Evolutionary conservation across 1,140 invertebrate genomes (phyloP).

Genomic region (Heliconius hermathena): DNA sequence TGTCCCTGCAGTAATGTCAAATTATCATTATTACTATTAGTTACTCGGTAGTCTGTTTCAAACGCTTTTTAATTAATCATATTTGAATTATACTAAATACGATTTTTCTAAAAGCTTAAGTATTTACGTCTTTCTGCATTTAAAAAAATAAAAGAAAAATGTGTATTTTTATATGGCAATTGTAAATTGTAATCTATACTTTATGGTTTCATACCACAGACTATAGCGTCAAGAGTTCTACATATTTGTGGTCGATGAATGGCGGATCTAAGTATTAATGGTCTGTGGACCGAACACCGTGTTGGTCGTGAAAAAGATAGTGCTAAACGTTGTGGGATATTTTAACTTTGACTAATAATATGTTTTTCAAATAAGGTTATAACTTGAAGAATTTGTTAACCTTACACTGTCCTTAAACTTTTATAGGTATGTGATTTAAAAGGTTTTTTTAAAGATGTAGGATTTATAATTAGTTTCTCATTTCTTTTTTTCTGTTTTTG

Average conservation of each 20-base stretch:
- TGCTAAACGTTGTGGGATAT: conserved; percentile 57
- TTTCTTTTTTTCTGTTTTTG: conserved; percentile 71
- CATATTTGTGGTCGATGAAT: conserved; percentile 63
- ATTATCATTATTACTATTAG: no score
- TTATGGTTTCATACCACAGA: conserved; percentile 12
- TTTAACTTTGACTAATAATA: conserved; percentile 52
- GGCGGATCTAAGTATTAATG: conserved; percentile 40
- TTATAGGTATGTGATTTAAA: conserved; percentile 32
- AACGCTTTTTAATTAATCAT: no score
- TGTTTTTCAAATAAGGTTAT: conserved; percentile 52
- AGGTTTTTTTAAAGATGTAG: conserved; percentile 45
- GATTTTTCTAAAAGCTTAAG: no score
- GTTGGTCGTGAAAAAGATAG: conserved; percentile 48
- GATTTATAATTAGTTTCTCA: conserved; percentile 67
- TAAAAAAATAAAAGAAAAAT: no score
- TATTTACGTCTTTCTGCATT: no score
- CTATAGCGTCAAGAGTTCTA: conserved; percentile 7
- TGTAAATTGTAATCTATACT: no score
- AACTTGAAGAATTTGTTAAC: conserved; percentile 52
- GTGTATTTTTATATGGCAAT: no score
- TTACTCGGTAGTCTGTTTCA: no score
- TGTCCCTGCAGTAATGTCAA: no score
- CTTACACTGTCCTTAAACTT: conserved; percentile 39
- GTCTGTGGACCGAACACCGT: conserved; percentile 51
- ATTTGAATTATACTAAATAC: no score